phyloP scores from a whole-genome alignment of 2,797 vertebrate genomes.

The Geotrypetes seraphini region DNA sequence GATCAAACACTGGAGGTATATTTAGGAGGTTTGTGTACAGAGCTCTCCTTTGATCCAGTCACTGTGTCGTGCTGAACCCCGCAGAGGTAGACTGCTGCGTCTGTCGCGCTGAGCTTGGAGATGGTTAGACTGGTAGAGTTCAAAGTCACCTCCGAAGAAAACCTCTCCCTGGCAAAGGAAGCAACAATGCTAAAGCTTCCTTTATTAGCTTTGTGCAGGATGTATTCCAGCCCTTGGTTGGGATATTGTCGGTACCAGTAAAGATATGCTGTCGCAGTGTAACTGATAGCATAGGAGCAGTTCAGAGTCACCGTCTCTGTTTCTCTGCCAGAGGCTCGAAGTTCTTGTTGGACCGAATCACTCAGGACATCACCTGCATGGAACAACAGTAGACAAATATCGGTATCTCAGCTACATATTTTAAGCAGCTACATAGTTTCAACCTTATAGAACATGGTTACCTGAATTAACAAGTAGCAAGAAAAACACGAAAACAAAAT shows the following conservation, averaged over 20 bases:
- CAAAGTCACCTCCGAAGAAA: constrained; percentile 1
- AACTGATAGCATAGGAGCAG: not conserved
- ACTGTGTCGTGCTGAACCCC: too few relatives aligned
- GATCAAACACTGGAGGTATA: too few relatives aligned
- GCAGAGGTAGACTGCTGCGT: not conserved
- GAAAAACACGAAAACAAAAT: too few relatives aligned
- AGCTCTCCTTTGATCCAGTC: too few relatives aligned
- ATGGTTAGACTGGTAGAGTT: constrained; percentile 1
- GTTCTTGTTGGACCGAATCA: not conserved
- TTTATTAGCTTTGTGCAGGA: not conserved
- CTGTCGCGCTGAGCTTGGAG: not conserved
- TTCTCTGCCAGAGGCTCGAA: accelerated
- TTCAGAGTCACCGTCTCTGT: not conserved
- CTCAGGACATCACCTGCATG: not conserved
- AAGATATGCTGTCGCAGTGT: not conserved
- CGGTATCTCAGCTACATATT: not conserved
- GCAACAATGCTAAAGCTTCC: not conserved
- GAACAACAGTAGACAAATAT: not conserved
- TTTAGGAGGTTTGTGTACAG: too few relatives aligned
- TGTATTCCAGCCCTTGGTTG: not conserved
- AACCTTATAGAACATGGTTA: too few relatives aligned
- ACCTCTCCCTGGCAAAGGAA: constrained; percentile 1
- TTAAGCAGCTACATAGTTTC: too few relatives aligned
- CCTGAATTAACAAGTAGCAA: too few relatives aligned
- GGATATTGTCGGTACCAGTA: not conserved